phyloP scores from a whole-genome alignment of 2,888 invertebrate species.

The Sipunculus nudus region DNA sequence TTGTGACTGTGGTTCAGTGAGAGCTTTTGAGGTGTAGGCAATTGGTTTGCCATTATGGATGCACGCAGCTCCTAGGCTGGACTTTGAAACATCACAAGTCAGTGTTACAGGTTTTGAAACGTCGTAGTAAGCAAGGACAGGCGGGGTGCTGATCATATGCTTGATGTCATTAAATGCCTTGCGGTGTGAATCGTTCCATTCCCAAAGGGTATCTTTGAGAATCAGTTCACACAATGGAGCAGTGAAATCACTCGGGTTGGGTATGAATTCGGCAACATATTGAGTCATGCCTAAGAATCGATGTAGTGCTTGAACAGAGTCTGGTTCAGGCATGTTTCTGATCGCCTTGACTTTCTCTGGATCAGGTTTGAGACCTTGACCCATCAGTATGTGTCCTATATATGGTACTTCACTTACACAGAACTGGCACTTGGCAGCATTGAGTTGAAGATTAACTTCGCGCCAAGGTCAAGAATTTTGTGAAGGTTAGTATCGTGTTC shows the following conservation, averaged over 20 bases:
- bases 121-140: constrained; percentile 34
- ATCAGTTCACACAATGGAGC: constrained; percentile 33
- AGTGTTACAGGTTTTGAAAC: constrained; percentile 31
- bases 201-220: constrained; percentile 27
- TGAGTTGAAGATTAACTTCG: constrained; percentile 4
- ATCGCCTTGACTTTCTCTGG: constrained; percentile 36
- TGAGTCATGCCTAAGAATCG: constrained; percentile 38
- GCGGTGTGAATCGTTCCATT: constrained; percentile 35
- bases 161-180: constrained; percentile 25
- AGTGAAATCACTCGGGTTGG: constrained; percentile 36
- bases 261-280: constrained; percentile 40
- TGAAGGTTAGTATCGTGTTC: background rate
- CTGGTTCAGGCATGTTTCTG: constrained; percentile 36
- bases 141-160: constrained; percentile 20
- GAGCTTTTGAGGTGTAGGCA: constrained; percentile 34
- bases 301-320: constrained; percentile 34
- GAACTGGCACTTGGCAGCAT: constrained; percentile 10
- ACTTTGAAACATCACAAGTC: constrained; percentile 36
- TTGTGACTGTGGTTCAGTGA: constrained; percentile 33
- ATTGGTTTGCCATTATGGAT: constrained; percentile 34
- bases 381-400: constrained; percentile 3
- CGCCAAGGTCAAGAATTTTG: constrained; percentile 2
- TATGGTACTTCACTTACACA: constrained; percentile 6
- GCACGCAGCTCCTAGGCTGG: constrained; percentile 36
- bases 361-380: constrained; percentile 30